phyloP scores from a whole-genome alignment of 2,113 vertebrate species.

The Lynx canadensis region DNA sequence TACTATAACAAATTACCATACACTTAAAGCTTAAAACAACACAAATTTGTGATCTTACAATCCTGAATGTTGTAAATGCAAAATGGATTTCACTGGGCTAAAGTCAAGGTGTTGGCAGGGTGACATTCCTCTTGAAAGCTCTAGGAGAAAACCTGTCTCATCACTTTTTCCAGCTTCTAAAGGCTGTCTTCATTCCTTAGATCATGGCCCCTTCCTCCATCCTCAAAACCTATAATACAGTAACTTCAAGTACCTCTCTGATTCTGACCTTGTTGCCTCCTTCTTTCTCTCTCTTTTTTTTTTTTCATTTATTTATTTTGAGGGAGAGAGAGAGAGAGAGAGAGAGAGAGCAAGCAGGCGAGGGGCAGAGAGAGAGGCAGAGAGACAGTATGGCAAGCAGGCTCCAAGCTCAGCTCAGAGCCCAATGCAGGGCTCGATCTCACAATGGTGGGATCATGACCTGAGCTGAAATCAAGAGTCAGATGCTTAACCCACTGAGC shows the following conservation, averaged over 20 bases:
- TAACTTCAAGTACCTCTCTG: neutral
- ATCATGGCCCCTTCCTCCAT: neutral
- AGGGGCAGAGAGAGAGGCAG: no score
- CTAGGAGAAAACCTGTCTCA: neutral
- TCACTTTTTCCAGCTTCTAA: neutral
- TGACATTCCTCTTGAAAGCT: neutral
- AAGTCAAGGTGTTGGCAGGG: neutral
- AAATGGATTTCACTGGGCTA: neutral
- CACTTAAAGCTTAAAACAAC: neutral
- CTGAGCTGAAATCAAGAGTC: no score
- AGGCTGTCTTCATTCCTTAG: neutral
- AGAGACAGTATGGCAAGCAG: no score
- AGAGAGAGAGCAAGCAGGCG: no score
- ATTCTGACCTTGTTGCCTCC: neutral
- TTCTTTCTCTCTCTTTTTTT: neutral
- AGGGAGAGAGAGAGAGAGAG: no score
- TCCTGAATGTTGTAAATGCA: neutral
- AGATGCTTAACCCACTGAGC: no score
- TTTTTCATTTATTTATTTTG: no score
- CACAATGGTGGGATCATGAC: no score
- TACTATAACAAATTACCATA: neutral
- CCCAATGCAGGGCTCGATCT: no score
- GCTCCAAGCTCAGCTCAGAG: no score
- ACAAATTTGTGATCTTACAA: neutral
- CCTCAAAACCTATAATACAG: neutral